Base-by-base conservation (phyloP, 1,140 invertebrate species). In the Tachypleus tridentatus region DNA sequence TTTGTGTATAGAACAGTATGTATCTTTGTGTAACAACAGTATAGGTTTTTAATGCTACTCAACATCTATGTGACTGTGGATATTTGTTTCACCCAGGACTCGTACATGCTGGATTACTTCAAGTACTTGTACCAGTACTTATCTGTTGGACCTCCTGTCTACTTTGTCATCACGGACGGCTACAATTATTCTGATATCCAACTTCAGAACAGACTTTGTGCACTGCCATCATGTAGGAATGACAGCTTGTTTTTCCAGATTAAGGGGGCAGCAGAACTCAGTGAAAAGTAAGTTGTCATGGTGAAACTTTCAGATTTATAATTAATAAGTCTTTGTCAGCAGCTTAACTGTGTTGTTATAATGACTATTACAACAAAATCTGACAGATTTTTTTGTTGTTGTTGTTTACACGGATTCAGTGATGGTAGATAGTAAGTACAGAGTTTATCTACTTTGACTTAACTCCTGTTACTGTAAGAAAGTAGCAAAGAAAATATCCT, bases 61-160 rank as follows among this genome's bases (percentile, higher is more conserved):
- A 29, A 29, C 29, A 29, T 29, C 29, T 29, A 29, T 29, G 29
- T 29, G 29, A 29, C 29, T 29, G 29, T 29, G 29, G 29, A 29
- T 29, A 1, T 57, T 5, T 57, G 49, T 29, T 49, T 56, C 56
- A 49, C 9, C 7, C 56, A 77, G 67, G 87, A 93, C 73, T 96
- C 92, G 3, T 92, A 92, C 72, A 88, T 96, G 57, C 80, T 89
- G 49, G 84, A 85, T 72, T 94, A 94, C 68, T 82, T 92, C 83
- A 70, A 83, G 58, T 68, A 68, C 66, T 85, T 96, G 77, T 82
- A 83, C 57, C 81, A 86, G 29, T 82, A 91, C 57, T 77, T 97
- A 67, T 82, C 84, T 2, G 85, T 92, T 70, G 93, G 93, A 0
- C 86, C 93, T n/a, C 93, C 93, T 0, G 87, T 97, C 0, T 97